phyloP scores from a whole-genome alignment of 2,113 vertebrate species.

The Leiothrix lutea region DNA sequence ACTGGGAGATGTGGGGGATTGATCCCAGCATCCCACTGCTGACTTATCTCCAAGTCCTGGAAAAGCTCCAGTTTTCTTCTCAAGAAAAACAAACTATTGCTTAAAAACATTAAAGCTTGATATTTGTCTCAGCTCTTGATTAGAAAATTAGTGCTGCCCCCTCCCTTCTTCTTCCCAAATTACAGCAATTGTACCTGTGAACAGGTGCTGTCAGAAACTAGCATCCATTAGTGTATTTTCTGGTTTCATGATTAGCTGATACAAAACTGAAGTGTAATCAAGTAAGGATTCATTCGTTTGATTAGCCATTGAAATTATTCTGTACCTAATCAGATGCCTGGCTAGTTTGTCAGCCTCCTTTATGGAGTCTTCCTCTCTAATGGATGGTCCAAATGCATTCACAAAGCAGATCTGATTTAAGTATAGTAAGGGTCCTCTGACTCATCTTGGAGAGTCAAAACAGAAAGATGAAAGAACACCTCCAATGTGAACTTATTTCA shows the following conservation, averaged over 20 bases:
- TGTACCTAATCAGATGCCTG: slow-evolving; percentile 75
- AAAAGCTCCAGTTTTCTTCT: background rate
- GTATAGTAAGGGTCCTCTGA: background rate
- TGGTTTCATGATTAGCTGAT: slow-evolving; percentile 75
- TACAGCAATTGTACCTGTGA: slow-evolving; percentile 69
- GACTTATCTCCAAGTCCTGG: background rate
- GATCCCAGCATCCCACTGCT: background rate
- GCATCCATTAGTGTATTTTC: slow-evolving; percentile 60
- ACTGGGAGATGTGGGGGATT: background rate
- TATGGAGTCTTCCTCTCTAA: slow-evolving; percentile 55
- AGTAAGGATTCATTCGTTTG: slow-evolving; percentile 75
- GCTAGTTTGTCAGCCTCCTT: slow-evolving; percentile 72
- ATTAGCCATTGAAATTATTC: slow-evolving; percentile 79
- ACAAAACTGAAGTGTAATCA: slow-evolving; percentile 77
- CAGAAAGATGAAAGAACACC: slow-evolving; percentile 15
- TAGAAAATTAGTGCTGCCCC: slow-evolving; percentile 59
- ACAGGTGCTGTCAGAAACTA: slow-evolving; percentile 43
- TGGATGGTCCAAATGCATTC: slow-evolving; percentile 64
- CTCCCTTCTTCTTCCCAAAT: slow-evolving; percentile 35
- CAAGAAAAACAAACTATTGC: background rate
- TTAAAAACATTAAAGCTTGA: slow-evolving; percentile 11
- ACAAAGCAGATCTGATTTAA: slow-evolving; percentile 66
- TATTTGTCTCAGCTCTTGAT: slow-evolving; percentile 35
- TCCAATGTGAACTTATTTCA: slow-evolving; percentile 37
- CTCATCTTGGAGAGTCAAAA: slow-evolving; percentile 32